Evolutionary conservation across 1,140 invertebrate species (phyloP), one percentile per base, ranked within the genome.

Genomic region (Linepithema humile): DNA sequence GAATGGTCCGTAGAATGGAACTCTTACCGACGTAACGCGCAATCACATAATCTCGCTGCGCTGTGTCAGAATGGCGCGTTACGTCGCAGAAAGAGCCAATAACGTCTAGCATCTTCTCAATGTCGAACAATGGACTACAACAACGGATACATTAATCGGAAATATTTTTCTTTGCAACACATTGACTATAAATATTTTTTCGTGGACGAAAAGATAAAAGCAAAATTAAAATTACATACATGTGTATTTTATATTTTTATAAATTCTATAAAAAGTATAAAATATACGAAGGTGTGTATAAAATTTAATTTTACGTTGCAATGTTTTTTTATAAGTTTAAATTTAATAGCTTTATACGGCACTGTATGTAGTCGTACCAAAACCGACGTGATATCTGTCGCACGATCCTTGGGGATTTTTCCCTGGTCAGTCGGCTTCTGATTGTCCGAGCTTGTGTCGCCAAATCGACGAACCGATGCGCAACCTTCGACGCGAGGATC

Each of bases 401-500:
- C 59, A 23, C 3, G 15, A 1, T 9, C 32, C 17, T 80, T 4
- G 2, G 3, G 12, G 35, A 43, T 69, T 70, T 69, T 3, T 40
- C 35, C 1, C 6, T 26, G 72, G n/a, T 32, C 75, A 43, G 23
- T 17, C 26, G 15, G 35, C 20, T 26, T 7, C 32, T 29, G 35
- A 78, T 69, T 38, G 23, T 40, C 32, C 20, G 5, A 20, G 26
- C 17, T 43, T 35, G 55, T 80, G 75, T 80, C 75, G 43, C 17
- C 12, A 26, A 69, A 70, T 53, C 75, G 55, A 55, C 64, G 55
- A 55, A 55, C 20, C 65, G 60, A 48, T 64, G 64, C 17, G 43
- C 38, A 53, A 43, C 20, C n/a, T 32, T 53, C n/a, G 5, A 77
- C n/a, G n/a, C n/a, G 59, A 38, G 62, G 64, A 77, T 77, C 35